Evolutionary conservation across 2,797 vertebrate species (phyloP), one percentile per base, ranked within the genome.

Genomic region (Coccyzus lansbergi): DNA sequence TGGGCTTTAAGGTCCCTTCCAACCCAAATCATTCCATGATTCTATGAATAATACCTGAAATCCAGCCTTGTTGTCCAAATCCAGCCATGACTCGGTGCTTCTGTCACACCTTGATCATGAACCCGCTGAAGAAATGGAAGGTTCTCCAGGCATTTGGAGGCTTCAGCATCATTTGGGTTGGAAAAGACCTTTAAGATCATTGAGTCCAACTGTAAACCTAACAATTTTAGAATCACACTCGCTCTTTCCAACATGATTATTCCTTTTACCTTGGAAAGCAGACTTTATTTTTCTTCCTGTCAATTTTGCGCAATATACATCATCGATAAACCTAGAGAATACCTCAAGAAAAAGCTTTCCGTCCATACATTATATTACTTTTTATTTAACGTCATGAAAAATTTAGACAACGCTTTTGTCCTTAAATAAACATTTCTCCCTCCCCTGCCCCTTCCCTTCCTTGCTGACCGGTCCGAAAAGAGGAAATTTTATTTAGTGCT

Each of bases 301-400:
- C 83, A 78, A 51, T 88, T 83, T 48, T 90, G 90, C 95, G 95
- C 91, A 87, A 69, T 68, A 77, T 74, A 93, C 93, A 92, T 74
- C 93, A 92, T 74, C 38, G 81, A 38, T 42, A 38, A 19, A 38
- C 31, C 69, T 70, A 65, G 6, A 70, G 91, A 93, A 92, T 60
- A 91, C 76, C 75, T 88, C 68, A 56, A 48, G 53, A 83, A 96
- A 65, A 97, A 96, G 94, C 89, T 85, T 97, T 90, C 93, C 15
- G 9, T 87, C 94, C 90, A 69, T 92, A 98, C 97, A 96, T 98
- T 98, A 98, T 97, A 97, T 97, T 97, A 98, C 98, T 98, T 98
- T 98, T 98, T 98, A 98, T 97, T 97, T 97, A 86, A 97, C 56
- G 96, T 98, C 96, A 98, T 98, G 98, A 97, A 98, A 98, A 95